These are phyloP conservation scores for Drosophila buzzatii DNA, from an alignment of 2,888 invertebrate genomes.

Conservation along the genomic window DNA sequence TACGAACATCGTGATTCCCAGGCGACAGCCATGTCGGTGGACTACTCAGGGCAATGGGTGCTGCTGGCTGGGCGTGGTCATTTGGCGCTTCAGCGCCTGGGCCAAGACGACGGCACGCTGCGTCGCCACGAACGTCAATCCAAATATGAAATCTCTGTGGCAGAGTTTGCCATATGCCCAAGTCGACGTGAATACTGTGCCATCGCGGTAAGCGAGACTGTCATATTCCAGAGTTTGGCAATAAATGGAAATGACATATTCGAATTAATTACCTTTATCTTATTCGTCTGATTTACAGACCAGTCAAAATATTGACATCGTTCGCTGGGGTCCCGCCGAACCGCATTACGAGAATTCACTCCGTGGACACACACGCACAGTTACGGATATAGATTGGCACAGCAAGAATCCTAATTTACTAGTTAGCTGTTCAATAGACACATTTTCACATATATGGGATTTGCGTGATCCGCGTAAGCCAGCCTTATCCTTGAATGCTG, in stretches of 20 bases:
- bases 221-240: not conserved
- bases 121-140: conserved; percentile 94
- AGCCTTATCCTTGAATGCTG: conserved; percentile 93
- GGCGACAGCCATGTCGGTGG: conserved; percentile 96
- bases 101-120: conserved; percentile 86
- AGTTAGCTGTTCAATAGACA: conserved; percentile 97
- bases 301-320: conserved; percentile 94
- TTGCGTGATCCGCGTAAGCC: conserved; percentile 94
- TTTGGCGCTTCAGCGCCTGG: conserved; percentile 90
- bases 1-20: conserved; percentile 93
- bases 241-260: not conserved
- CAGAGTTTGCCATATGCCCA: conserved; percentile 95
- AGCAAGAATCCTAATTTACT: conserved; percentile 90
- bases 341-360: conserved; percentile 90
- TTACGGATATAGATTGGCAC: conserved; percentile 97
- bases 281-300: conserved; percentile 87
- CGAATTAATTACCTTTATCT: not conserved
- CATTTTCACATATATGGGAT: conserved; percentile 97
- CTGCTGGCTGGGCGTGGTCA: conserved; percentile 93
- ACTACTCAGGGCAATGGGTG: conserved; percentile 91
- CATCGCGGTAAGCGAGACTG: conserved; percentile 89
- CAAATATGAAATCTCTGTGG: conserved; percentile 96
- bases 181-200: conserved; percentile 93
- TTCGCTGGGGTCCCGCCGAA: conserved; percentile 91
- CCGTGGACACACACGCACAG: conserved; percentile 93